Percentiles rank a stretch among this genome's conserved stretches.
Conservation (phyloP, 2,113 vertebrate species). For the Corapipo altera region DNA sequence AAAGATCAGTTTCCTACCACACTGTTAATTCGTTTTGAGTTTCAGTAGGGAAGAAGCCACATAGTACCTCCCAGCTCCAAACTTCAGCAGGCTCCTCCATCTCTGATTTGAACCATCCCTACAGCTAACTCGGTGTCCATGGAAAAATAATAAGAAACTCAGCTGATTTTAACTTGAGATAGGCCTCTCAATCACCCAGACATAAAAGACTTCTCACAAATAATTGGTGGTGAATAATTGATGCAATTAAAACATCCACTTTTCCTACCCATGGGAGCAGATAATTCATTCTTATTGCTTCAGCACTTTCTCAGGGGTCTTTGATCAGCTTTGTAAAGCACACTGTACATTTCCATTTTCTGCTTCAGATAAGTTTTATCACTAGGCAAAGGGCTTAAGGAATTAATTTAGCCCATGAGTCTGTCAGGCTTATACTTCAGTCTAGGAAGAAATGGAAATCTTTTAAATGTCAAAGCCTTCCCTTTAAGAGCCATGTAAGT, state of each 20-base stretch:
- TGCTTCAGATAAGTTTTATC: slow-evolving; percentile 31
- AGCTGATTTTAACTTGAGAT: background rate
- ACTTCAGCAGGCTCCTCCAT: fast-evolving
- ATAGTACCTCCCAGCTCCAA: background rate
- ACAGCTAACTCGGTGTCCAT: background rate
- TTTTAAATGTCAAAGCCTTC: background rate
- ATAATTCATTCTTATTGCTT: slow-evolving; percentile 17
- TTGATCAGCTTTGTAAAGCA: slow-evolving; percentile 1
- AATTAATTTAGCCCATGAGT: background rate
- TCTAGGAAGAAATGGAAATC: background rate
- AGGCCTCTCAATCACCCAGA: background rate
- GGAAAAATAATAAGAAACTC: background rate
- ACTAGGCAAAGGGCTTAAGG: background rate
- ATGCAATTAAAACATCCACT: slow-evolving; percentile 20
- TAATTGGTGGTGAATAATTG: background rate
- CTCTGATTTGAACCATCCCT: background rate
- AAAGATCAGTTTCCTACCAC: background rate
- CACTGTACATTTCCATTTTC: slow-evolving; percentile 10
- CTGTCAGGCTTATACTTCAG: background rate
- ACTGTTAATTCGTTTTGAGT: background rate
- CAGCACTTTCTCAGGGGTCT: background rate
- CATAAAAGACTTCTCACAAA: background rate
- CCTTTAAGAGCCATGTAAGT: background rate
- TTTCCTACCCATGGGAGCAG: background rate
- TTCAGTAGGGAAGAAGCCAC: background rate